These are phyloP conservation scores for Drosophila tristis DNA, from an alignment of 1,140 invertebrate genomes.

Conservation along the genomic window DNA sequence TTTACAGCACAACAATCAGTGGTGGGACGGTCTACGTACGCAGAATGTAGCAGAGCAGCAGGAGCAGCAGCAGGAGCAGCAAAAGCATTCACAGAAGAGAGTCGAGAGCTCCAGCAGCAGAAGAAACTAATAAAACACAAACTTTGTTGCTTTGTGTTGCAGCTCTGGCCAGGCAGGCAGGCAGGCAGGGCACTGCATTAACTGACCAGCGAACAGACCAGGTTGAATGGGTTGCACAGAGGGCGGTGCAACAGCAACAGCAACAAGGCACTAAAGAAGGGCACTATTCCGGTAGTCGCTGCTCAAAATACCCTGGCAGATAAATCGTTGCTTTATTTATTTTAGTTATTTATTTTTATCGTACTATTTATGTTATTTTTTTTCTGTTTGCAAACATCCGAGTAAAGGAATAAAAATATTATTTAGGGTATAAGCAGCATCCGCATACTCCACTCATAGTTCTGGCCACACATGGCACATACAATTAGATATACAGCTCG, in stretches of 20 bases:
- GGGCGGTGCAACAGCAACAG: slow-evolving; percentile 10
- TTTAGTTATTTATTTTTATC: too few species aligned
- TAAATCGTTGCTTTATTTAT: too few species aligned
- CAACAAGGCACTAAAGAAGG: not conserved
- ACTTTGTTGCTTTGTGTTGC: slow-evolving; percentile 21
- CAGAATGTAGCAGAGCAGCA: slow-evolving; percentile 36
- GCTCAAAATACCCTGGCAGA: too few species aligned
- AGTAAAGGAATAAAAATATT: too few species aligned
- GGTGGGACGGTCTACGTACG: slow-evolving; percentile 31
- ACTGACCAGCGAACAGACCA: slow-evolving; percentile 37
- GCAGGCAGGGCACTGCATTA: slow-evolving; percentile 56
- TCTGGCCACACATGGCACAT: slow-evolving; percentile 40
- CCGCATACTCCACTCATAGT: slow-evolving; percentile 39
- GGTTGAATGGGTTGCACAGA: not conserved
- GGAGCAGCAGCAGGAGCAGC: slow-evolving; percentile 25
- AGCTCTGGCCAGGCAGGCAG: not conserved
- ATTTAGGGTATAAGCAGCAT: slow-evolving; percentile 1
- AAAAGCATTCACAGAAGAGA: slow-evolving; percentile 10
- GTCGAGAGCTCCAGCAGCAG: not conserved
- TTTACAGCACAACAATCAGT: slow-evolving; percentile 71
- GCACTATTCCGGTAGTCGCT: too few species aligned
- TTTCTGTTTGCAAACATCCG: too few species aligned
- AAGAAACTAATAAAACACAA: slow-evolving; percentile 68
- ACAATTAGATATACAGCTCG: slow-evolving; percentile 36
- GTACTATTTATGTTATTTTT: too few species aligned